These are phyloP conservation scores for Onychomys arenicola DNA, from an alignment of 2,797 vertebrate genomes.

Conservation along the genomic window DNA sequence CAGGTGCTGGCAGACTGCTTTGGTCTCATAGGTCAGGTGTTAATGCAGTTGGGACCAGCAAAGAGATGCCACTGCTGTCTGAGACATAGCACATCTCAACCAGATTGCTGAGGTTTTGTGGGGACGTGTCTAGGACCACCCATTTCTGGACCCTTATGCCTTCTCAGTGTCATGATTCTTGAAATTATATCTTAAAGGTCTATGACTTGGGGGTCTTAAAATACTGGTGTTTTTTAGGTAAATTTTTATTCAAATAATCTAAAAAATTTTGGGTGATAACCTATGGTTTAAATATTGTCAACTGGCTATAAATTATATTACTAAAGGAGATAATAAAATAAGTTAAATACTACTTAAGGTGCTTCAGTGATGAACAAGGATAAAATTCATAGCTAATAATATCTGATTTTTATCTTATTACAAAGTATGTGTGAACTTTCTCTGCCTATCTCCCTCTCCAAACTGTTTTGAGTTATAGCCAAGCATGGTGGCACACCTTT, in stretches of 20 bases:
- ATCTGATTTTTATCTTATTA: slow-evolving; percentile 1
- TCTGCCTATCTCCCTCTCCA: not conserved
- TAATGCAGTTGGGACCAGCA: too few species aligned
- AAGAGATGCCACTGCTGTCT: not conserved
- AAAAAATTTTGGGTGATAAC: not conserved
- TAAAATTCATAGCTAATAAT: not conserved
- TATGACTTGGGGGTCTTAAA: not conserved
- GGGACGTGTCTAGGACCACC: not conserved
- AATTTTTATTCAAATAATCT: not conserved
- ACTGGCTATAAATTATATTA: not conserved
- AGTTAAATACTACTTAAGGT: not conserved
- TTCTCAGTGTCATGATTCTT: not conserved
- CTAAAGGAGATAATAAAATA: slow-evolving; percentile 2
- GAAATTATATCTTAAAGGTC: not conserved
- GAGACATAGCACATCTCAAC: not conserved
- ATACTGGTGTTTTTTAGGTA: not conserved
- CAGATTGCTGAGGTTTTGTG: not conserved
- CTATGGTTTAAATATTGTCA: not conserved
- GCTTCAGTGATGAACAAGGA: not conserved
- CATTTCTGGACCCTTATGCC: not conserved
- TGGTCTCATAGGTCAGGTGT: not conserved
- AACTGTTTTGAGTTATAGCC: not conserved
- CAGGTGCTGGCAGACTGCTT: not conserved
- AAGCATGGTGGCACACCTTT: not conserved
- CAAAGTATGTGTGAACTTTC: not conserved